Evolutionary conservation across 2,797 vertebrate genomes (phyloP).

Genomic region (Periparus ater): DNA sequence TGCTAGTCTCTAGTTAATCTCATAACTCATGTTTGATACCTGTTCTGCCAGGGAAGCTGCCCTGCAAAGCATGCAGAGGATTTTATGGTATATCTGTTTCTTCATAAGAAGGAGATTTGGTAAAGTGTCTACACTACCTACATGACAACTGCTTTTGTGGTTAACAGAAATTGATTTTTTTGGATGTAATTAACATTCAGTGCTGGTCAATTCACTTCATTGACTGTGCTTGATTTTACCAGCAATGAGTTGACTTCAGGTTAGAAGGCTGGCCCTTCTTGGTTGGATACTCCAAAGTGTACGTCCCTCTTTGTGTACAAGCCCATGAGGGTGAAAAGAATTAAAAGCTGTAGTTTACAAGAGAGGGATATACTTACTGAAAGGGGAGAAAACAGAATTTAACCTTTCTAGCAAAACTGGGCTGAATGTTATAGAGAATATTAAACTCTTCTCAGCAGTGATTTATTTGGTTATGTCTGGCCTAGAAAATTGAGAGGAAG

Average conservation of each 20-base stretch:
- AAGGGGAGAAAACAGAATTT: not conserved
- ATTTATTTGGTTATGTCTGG: not conserved
- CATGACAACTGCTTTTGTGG: not conserved
- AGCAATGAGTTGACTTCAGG: not conserved
- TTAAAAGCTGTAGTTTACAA: not conserved
- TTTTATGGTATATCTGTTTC: not conserved
- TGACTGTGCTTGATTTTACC: not conserved
- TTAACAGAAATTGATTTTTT: not conserved
- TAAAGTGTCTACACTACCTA: not conserved
- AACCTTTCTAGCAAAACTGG: not conserved
- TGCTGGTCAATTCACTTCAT: not conserved
- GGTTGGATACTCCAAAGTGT: not conserved
- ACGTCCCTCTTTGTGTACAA: not conserved
- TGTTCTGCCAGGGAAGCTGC: not conserved
- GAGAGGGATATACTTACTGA: not conserved
- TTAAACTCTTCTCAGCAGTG: not conserved
- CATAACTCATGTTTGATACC: slow-evolving; percentile 16
- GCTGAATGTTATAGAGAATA: not conserved
- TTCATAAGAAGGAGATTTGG: not conserved
- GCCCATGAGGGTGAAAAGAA: not conserved
- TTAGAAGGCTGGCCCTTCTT: not conserved
- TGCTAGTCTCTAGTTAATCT: slow-evolving; percentile 29
- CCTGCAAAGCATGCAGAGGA: not conserved
- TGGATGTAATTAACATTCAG: not conserved
- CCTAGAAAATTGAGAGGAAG: not conserved